A percentile compares a stretch with the other conserved stretches of the same genome.
phyloP scores from a whole-genome alignment of 2,797 vertebrate genomes.

The Crenichthys baileyi region DNA sequence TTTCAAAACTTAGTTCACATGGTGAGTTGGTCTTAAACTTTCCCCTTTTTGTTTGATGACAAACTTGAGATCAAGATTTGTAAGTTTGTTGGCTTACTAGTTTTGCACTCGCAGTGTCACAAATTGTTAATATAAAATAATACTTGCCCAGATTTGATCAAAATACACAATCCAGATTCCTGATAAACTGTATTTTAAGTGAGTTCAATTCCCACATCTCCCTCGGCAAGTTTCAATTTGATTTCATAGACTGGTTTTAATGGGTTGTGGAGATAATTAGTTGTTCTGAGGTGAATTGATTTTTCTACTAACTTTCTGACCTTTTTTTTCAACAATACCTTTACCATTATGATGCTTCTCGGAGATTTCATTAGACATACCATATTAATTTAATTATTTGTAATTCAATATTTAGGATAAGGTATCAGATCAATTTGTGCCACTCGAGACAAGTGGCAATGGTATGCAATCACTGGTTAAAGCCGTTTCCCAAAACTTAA shows the following conservation, averaged over 20 bases:
- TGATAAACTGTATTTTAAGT: neutral
- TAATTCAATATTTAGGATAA: slow-evolving; percentile 9
- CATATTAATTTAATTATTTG: slow-evolving; percentile 28
- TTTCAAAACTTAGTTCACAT: slow-evolving; percentile 86
- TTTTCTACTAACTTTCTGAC: slow-evolving; percentile 30
- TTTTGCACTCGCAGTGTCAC: neutral
- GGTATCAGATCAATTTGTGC: slow-evolving; percentile 1
- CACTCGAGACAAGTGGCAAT: slow-evolving; percentile 7
- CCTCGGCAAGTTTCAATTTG: slow-evolving; percentile 31
- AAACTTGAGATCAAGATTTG: neutral
- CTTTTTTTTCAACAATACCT: slow-evolving; percentile 15
- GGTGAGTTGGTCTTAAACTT: slow-evolving; percentile 72
- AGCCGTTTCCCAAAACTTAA: neutral
- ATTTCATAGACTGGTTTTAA: slow-evolving; percentile 33
- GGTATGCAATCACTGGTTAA: slow-evolving; percentile 1
- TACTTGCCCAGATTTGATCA: slow-evolving; percentile 13
- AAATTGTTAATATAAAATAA: slow-evolving; percentile 3
- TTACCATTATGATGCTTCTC: slow-evolving; percentile 23
- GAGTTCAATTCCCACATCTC: slow-evolving; percentile 12
- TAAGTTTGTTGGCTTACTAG: neutral
- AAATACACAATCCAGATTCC: slow-evolving; percentile 4
- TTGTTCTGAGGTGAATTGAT: slow-evolving; percentile 44
- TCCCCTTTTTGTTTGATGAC: neutral
- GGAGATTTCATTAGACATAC: slow-evolving; percentile 13
- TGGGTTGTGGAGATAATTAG: slow-evolving; percentile 43